phyloP scores from a whole-genome alignment of 2,797 vertebrate genomes.

The Cyprinodon diabolis region DNA sequence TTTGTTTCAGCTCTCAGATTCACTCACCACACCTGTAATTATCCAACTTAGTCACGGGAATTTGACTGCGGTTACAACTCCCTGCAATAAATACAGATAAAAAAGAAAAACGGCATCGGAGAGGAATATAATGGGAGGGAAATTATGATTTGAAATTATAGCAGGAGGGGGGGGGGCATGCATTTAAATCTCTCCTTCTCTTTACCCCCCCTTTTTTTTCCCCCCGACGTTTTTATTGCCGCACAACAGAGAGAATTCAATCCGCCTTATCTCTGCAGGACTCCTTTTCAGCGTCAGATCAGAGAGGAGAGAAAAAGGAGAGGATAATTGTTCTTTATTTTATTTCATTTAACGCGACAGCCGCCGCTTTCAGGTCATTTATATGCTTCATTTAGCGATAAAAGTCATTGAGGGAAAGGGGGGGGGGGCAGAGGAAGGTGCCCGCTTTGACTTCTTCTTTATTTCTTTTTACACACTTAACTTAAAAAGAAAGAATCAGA shows the following conservation, averaged over 20 bases:
- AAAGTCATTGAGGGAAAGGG: conserved; percentile 79
- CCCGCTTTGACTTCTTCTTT: conserved; percentile 60
- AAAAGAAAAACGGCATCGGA: conserved; percentile 49
- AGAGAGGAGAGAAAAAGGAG: conserved; percentile 72
- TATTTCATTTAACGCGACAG: conserved; percentile 87
- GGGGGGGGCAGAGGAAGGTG: conserved; percentile 36
- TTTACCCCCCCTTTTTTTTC: conserved; percentile 39
- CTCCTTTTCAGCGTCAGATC: conserved; percentile 84
- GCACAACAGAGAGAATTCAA: conserved; percentile 81
- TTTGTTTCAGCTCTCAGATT: conserved; percentile 25
- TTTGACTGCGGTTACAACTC: conserved; percentile 57
- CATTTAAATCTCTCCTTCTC: conserved; percentile 73
- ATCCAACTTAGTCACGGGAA: conserved; percentile 67
- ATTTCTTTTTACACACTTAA: conserved; percentile 64
- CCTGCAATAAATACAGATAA: conserved; percentile 70
- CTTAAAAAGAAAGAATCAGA: background rate
- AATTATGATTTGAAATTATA: conserved; percentile 84
- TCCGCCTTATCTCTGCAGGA: conserved; percentile 83
- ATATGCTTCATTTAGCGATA: conserved; percentile 89
- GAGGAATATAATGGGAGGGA: conserved; percentile 69
- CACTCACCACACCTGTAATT: conserved; percentile 58
- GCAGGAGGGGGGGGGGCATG: conserved; percentile 11
- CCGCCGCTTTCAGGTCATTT: conserved; percentile 85
- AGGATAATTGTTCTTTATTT: conserved; percentile 87
- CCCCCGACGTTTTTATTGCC: conserved; percentile 76